Evolutionary conservation across 2,113 vertebrate species (phyloP).

Genomic region (Lichenostomus cassidix): DNA sequence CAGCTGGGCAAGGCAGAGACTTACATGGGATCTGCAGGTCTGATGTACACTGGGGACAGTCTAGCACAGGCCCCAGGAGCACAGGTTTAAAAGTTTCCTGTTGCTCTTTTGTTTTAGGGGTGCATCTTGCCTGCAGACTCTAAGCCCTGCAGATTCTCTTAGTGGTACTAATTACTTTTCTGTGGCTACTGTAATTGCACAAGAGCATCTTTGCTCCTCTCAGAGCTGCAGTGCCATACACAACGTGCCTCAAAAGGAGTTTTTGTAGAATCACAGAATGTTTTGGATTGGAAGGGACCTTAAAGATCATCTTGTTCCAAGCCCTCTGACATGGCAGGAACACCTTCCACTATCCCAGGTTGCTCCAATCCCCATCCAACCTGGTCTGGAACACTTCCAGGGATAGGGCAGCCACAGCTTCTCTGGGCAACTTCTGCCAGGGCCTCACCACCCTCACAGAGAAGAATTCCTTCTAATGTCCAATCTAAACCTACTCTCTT

Average conservation of each 20-base stretch:
- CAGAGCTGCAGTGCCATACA: background rate
- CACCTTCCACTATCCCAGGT: background rate
- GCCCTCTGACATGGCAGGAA: background rate
- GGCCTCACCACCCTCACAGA: accelerated
- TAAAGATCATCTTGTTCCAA: too few species aligned
- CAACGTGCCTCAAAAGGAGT: background rate
- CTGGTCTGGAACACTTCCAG: background rate
- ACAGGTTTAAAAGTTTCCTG: background rate
- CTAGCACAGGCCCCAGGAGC: background rate
- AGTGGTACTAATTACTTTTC: background rate
- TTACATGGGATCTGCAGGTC: background rate
- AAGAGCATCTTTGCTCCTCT: background rate
- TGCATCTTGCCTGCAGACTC: background rate
- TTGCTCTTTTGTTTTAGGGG: background rate
- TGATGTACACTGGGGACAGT: accelerated
- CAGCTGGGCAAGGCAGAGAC: accelerated
- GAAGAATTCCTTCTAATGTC: background rate
- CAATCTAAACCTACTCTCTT: background rate
- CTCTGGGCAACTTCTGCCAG: background rate
- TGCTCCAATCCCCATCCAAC: accelerated
- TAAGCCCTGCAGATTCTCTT: background rate
- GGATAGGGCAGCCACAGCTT: background rate
- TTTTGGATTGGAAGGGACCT: background rate
- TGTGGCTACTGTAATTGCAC: background rate
- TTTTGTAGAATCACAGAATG: background rate